Base-by-base conservation (phyloP, 2,797 vertebrate genomes). In the Prunella strophiata region DNA sequence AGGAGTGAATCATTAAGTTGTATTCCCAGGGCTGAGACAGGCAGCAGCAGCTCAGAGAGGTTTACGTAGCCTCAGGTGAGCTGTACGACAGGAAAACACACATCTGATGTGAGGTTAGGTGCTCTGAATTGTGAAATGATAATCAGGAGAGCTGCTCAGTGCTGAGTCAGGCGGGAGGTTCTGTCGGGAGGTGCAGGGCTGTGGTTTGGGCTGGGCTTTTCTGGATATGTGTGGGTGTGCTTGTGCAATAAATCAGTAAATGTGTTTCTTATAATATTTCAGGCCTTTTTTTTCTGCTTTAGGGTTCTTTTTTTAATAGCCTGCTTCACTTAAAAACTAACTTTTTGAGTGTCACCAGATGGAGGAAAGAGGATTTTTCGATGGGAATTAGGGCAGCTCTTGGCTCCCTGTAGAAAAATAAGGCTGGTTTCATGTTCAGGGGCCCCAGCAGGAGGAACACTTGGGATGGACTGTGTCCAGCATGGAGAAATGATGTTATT, bases 1-100 rank as follows among this genome's bases (percentile, higher is more conserved):
- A 96, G 87, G 81, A 86, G 86, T 1, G 57, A 94, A 91, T 94
- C 94, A 94, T 97, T 96, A 96, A 90, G 83, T 93, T 93, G 70
- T 86, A 96, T 95, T 94, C 92, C 94, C 91, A 45, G 42, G n/a
- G 59, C 82, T 73, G 83, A 95, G 94, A 96, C 95, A 94, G 96
- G 58, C 85, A 86, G 92, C 16, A 14, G 89, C 93, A 92, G 91
- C 89, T 91, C 81, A n/a, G 55, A 6, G 36, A 92, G 84, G 61
- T 78, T 93, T 70, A 13, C 0, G 52, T 71, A 86, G 94, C 95
- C 96, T 94, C 92, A 88, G 93, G 89, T 97, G 95, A 96, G 87
- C 80, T 95, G 81, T 89, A 80, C 22, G 21, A 89, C 94, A 97
- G 90, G 78, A 85, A 94, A 93, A 85, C 30, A 73, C 9, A 76